Conservation (phyloP, 2,113 vertebrate species). For the Semnornis frantzii region DNA sequence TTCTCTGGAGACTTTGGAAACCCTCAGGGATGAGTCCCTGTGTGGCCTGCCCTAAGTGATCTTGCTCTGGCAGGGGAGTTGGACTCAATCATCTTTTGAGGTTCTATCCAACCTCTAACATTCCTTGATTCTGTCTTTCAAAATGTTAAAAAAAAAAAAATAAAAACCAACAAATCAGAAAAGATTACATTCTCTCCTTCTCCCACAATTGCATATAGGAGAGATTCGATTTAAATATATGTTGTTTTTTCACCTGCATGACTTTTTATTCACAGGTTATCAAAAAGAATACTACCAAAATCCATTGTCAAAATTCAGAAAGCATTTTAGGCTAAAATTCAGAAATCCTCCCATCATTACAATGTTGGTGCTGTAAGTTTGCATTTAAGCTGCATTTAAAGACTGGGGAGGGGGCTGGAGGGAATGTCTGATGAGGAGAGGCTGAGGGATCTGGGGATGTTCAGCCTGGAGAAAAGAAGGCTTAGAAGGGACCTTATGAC, state of each 20-base stretch:
- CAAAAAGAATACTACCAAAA: neutral
- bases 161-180: neutral
- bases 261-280: neutral
- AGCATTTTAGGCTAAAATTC: neutral
- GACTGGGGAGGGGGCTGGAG: too few species aligned
- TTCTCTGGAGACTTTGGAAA: too few species aligned
- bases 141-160: neutral
- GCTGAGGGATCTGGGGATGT: too few species aligned
- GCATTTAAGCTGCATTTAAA: too few species aligned
- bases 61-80: too few species aligned
- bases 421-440: too few species aligned
- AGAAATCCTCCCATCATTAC: neutral
- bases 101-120: too few species aligned
- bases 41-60: too few species aligned
- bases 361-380: neutral
- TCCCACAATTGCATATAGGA: neutral
- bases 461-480: too few species aligned
- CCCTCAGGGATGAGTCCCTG: too few species aligned
- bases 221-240: neutral
- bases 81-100: too few species aligned
- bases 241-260: neutral
- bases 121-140: neutral
- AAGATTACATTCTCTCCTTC: rapidly evolving
- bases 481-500: too few species aligned
- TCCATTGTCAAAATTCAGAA: neutral